Evolutionary conservation across 2,113 vertebrate species (phyloP).

Genomic region (Irena cyanogastra): DNA sequence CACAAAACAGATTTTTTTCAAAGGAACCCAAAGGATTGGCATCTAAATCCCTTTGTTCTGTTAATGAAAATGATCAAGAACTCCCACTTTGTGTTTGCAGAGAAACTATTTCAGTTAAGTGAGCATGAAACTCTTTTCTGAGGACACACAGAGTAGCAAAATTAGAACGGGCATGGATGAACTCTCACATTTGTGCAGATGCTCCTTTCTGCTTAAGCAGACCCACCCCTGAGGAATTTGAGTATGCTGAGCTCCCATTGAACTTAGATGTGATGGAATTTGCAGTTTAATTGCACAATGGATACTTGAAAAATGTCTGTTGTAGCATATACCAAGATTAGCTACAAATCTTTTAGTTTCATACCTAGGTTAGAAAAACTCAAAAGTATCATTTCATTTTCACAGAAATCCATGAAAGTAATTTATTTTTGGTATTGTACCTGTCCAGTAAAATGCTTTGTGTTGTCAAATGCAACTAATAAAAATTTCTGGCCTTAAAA

Average conservation of each 20-base stretch:
- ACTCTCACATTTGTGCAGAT: background rate
- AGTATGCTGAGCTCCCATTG: background rate
- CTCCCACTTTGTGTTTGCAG: background rate
- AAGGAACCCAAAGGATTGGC: background rate
- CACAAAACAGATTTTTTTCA: background rate
- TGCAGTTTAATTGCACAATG: background rate
- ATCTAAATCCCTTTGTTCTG: background rate
- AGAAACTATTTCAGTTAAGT: background rate
- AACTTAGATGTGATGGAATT: background rate
- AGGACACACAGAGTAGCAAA: background rate
- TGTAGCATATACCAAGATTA: background rate
- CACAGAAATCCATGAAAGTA: background rate
- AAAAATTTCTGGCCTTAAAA: background rate
- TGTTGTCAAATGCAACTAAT: background rate
- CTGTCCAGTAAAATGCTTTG: background rate
- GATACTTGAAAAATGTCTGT: background rate
- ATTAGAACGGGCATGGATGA: background rate
- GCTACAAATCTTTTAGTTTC: background rate
- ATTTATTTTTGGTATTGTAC: background rate
- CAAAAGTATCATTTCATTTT: background rate
- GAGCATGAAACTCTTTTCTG: background rate
- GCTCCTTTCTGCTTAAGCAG: background rate
- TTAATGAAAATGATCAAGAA: background rate
- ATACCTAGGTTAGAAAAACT: background rate
- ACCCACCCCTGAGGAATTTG: background rate